Conservation (phyloP, 2,797 vertebrate species). For the Varecia variegata region DNA sequence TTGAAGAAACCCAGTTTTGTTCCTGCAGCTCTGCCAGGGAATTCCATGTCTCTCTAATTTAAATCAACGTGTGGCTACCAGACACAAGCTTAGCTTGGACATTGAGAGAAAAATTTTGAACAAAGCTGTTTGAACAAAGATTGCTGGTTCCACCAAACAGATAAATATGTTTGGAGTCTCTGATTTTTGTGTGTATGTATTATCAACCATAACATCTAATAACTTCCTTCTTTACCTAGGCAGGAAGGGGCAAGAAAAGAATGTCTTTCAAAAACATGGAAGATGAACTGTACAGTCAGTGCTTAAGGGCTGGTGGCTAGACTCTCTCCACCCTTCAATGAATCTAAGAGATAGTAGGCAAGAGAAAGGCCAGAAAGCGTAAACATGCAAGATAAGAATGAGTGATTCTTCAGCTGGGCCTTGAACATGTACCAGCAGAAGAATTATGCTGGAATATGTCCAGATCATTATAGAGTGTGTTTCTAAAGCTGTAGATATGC, state of each 20-base stretch:
- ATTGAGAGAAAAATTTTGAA: conserved; percentile 45
- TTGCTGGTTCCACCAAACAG: conserved; percentile 5
- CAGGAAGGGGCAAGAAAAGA: conserved; percentile 17
- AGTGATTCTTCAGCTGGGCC: conserved; percentile 27
- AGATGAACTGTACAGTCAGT: conserved; percentile 38
- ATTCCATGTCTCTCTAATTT: not conserved
- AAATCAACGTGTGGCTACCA: not conserved
- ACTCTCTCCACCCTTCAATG: not conserved
- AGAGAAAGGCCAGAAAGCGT: conserved; percentile 23
- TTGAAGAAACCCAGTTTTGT: not conserved
- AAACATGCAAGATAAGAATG: not conserved
- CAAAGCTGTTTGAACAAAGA: conserved; percentile 22
- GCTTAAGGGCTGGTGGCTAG: not conserved
- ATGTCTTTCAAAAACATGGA: conserved; percentile 50
- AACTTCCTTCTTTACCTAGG: not conserved
- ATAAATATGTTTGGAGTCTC: conserved; percentile 33
- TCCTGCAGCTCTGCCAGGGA: not conserved
- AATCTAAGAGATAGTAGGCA: not conserved
- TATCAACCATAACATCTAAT: not conserved
- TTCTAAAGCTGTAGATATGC: not conserved
- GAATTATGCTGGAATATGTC: conserved; percentile 4
- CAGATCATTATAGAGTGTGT: not conserved
- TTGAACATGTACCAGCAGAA: conserved; percentile 18
- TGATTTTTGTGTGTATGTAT: conserved; percentile 4
- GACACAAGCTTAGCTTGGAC: conserved; percentile 4